Evolutionary conservation across 2,113 vertebrate genomes (phyloP).

Genomic region (Nyctereutes procyonoides): DNA sequence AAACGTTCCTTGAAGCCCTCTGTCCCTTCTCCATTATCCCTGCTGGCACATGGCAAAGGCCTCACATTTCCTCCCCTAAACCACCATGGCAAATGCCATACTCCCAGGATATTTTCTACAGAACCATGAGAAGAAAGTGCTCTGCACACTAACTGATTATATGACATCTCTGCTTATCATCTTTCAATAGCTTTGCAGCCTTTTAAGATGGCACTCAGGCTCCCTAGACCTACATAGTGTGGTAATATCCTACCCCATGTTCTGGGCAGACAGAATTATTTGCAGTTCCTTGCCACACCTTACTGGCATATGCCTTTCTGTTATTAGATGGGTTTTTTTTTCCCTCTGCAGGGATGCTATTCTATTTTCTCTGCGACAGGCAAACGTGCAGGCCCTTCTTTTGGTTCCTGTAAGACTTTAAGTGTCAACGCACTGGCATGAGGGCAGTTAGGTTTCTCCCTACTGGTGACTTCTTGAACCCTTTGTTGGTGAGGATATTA

Average conservation of each 20-base stretch:
- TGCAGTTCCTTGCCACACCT: neutral
- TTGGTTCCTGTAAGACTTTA: neutral
- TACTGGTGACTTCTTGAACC: neutral
- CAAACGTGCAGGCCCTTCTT: neutral
- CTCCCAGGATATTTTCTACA: neutral
- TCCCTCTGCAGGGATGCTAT: neutral
- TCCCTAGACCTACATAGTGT: neutral
- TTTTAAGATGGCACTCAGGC: neutral
- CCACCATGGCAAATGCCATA: neutral
- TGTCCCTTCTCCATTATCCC: neutral
- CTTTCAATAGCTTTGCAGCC: neutral
- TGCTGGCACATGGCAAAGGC: neutral
- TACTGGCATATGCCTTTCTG: neutral
- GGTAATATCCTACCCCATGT: neutral
- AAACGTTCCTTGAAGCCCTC: neutral
- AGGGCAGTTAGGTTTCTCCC: neutral
- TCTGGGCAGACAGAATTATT: neutral
- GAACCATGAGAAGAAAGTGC: neutral
- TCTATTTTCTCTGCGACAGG: neutral
- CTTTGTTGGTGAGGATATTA: neutral
- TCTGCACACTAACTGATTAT: neutral
- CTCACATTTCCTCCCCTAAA: neutral
- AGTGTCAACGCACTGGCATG: neutral
- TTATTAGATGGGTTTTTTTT: neutral
- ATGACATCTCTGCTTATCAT: neutral